These are phyloP conservation scores for Pinna nobilis DNA, from an alignment of 1,140 invertebrate genomes.

Conservation along the genomic window DNA sequence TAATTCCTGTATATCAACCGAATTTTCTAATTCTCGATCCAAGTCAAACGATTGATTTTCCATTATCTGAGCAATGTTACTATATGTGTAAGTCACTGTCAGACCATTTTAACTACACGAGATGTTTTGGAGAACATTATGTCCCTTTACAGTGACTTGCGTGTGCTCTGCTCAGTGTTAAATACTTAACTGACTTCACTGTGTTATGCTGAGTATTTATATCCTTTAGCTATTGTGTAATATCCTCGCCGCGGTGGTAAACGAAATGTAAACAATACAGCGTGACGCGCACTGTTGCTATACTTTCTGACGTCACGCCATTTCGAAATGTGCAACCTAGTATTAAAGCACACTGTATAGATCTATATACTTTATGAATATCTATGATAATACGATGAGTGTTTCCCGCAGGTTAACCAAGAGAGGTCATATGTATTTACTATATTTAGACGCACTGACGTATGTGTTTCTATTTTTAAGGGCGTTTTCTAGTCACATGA, in stretches of 20 bases:
- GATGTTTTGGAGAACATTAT: background rate
- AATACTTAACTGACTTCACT: too few species aligned
- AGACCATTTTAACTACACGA: background rate
- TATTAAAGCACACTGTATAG: too few species aligned
- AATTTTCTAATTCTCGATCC: slow-evolving; percentile 15
- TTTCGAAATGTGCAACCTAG: slow-evolving; percentile 1
- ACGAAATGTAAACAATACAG: slow-evolving; percentile 9
- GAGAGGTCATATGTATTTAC: too few species aligned
- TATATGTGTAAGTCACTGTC: background rate
- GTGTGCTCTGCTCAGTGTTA: background rate
- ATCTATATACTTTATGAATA: too few species aligned
- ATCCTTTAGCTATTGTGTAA: slow-evolving; percentile 6
- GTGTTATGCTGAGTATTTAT: too few species aligned
- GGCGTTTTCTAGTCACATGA: too few species aligned
- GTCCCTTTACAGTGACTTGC: slow-evolving; percentile 1
- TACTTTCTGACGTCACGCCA: slow-evolving; percentile 10
- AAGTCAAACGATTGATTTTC: slow-evolving; percentile 10
- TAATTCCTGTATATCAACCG: slow-evolving; percentile 22
- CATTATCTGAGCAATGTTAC: slow-evolving; percentile 9
- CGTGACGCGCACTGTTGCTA: slow-evolving; percentile 18
- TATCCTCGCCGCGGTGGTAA: too few species aligned
- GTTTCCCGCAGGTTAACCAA: too few species aligned
- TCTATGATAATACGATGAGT: too few species aligned
- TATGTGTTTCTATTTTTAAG: too few species aligned
- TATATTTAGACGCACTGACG: too few species aligned